Percentiles rank a stretch among this genome's conserved stretches.
These are phyloP conservation scores for Sinopyrophorus schimmeli DNA, from an alignment of 2,888 invertebrate species.

Conservation along the genomic window DNA sequence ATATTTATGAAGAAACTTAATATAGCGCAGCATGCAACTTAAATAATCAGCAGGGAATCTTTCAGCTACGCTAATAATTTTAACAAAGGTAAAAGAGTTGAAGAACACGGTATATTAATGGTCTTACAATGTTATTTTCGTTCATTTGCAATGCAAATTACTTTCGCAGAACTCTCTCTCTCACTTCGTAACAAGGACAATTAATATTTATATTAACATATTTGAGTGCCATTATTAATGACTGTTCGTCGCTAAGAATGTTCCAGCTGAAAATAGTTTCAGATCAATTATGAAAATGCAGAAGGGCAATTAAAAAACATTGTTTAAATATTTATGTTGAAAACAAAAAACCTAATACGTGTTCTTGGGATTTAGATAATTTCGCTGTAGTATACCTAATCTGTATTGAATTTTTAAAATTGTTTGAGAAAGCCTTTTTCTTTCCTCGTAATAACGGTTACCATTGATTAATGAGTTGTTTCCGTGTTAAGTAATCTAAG, in stretches of 20 bases:
- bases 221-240: conserved; percentile 13
- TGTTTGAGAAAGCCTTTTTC: too few species aligned
- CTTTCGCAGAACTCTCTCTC: conserved; percentile 12
- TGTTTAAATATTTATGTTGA: too few species aligned
- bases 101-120: conserved; percentile 16
- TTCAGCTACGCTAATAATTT: conserved; percentile 19
- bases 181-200: conserved; percentile 13
- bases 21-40: conserved; percentile 22
- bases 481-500: conserved; percentile 23
- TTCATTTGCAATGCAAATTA: conserved; percentile 18
- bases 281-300: conserved; percentile 6
- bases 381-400: too few species aligned
- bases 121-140: conserved; percentile 14
- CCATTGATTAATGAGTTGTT: conserved; percentile 28
- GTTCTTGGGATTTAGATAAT: too few species aligned
- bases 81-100: conserved; percentile 19
- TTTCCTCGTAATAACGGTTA: too few species aligned
- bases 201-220: conserved; percentile 21
- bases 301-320: too few species aligned
- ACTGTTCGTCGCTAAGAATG: conserved; percentile 6
- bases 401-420: too few species aligned
- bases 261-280: neutral
- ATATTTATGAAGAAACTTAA: conserved; percentile 26
- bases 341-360: too few species aligned
- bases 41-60: conserved; percentile 19